Percentiles rank a stretch among this genome's conserved stretches.
These are phyloP conservation scores for Dasysyrphus albostriatus DNA, from an alignment of 2,888 invertebrate genomes.

Conservation along the genomic window DNA sequence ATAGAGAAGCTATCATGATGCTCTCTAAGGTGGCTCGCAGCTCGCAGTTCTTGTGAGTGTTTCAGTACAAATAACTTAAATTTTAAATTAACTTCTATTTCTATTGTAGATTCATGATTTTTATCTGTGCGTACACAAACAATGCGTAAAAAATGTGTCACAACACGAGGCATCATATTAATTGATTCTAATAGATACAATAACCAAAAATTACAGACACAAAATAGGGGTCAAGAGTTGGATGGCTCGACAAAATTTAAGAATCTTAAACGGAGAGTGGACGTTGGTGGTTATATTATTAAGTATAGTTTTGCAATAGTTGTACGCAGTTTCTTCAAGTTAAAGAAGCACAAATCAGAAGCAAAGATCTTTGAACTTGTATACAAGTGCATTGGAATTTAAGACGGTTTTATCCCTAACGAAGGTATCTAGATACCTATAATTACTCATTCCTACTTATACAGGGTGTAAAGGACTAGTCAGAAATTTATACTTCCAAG, in stretches of 20 bases:
- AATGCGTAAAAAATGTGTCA: constrained; percentile 68
- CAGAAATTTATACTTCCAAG: background rate
- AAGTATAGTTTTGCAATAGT: background rate
- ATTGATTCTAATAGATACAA: constrained; percentile 69
- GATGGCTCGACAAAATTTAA: constrained; percentile 5
- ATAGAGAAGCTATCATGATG: background rate
- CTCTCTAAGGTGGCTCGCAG: background rate
- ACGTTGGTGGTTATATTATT: background rate
- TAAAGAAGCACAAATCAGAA: background rate
- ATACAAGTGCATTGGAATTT: constrained; percentile 10
- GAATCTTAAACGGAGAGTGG: background rate
- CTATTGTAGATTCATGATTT: constrained; percentile 64
- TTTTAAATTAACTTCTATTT: constrained; percentile 67
- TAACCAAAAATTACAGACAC: constrained; percentile 8
- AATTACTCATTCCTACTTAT: background rate
- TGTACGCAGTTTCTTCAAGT: background rate
- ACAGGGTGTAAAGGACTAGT: background rate
- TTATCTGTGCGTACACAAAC: constrained; percentile 60
- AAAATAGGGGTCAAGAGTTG: constrained; percentile 54
- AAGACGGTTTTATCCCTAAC: background rate
- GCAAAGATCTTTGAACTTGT: background rate
- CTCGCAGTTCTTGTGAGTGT: background rate
- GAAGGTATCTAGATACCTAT: constrained; percentile 1
- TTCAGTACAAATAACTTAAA: constrained; percentile 39
- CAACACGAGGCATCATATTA: constrained; percentile 63